These are phyloP conservation scores for Hippocampus zosterae DNA, from an alignment of 2,113 vertebrate genomes.

Conservation along the genomic window DNA sequence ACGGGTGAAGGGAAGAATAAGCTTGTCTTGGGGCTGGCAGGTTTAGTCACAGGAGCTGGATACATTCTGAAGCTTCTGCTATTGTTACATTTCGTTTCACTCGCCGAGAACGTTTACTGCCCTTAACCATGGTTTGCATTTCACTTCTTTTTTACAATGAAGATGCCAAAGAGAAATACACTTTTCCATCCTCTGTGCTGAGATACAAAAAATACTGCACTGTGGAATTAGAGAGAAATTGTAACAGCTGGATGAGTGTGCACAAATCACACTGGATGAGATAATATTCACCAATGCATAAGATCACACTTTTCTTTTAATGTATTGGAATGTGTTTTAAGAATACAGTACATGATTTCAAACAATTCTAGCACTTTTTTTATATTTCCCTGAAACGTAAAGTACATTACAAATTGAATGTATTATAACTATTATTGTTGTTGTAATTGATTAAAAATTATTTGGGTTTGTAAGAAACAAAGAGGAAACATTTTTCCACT, in stretches of 20 bases:
- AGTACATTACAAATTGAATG: too few species aligned
- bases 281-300: neutral
- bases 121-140: constrained; percentile 14
- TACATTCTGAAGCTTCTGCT: constrained; percentile 11
- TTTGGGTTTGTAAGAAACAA: too few species aligned
- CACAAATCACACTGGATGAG: constrained; percentile 13
- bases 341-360: too few species aligned
- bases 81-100: constrained; percentile 10
- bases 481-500: too few species aligned
- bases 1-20: constrained; percentile 51
- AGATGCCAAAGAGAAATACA: constrained; percentile 15
- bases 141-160: constrained; percentile 7
- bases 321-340: constrained; percentile 9
- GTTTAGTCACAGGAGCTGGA: constrained; percentile 41
- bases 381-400: too few species aligned
- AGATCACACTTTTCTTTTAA: constrained; percentile 41
- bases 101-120: constrained; percentile 11
- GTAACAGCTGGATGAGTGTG: constrained; percentile 22
- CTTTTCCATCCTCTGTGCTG: constrained; percentile 28
- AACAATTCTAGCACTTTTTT: too few species aligned
- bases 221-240: constrained; percentile 15
- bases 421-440: too few species aligned
- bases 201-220: constrained; percentile 11
- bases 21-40: constrained; percentile 47
- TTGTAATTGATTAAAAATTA: too few species aligned